phyloP scores from a whole-genome alignment of 30 jellyfish, hydroid and myxozoan genomes.

The Aurelia aurita complex sp. Pacific region DNA sequence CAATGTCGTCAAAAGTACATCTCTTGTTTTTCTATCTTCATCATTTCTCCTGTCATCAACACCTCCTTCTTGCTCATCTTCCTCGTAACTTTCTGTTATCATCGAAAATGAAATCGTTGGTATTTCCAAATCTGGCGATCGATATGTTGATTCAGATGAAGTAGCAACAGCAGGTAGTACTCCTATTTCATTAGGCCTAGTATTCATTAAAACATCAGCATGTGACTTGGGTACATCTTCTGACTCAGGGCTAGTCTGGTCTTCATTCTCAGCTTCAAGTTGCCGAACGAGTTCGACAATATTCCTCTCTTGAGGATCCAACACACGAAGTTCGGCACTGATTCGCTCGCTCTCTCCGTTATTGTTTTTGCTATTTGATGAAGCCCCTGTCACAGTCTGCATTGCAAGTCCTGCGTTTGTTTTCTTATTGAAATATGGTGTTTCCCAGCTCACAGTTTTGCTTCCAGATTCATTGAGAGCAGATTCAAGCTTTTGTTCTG shows the following conservation, averaged over 20 bases:
- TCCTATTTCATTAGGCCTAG: not conserved
- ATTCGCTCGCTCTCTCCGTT: slow-evolving; percentile 22
- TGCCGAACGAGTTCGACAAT: slow-evolving; percentile 56
- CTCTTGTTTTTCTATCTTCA: slow-evolving; percentile 12
- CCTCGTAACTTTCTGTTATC: slow-evolving; percentile 38
- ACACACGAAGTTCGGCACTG: slow-evolving; percentile 44
- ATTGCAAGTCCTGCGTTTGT: not conserved
- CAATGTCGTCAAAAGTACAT: slow-evolving; percentile 63
- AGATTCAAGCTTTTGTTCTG: not conserved
- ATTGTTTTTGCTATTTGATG: not conserved
- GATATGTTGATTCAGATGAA: not conserved
- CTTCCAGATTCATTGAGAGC: no score
- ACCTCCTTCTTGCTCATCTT: not conserved
- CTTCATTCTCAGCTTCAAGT: slow-evolving; percentile 50
- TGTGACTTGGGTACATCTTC: not conserved
- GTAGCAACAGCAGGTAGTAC: not conserved
- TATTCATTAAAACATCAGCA: not conserved
- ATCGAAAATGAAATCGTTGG: slow-evolving; percentile 53
- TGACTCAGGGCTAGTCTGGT: not conserved
- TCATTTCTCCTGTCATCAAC: not conserved
- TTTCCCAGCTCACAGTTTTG: not conserved
- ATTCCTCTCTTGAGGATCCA: slow-evolving; percentile 63
- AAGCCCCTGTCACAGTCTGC: not conserved
- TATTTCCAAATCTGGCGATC: slow-evolving; percentile 43
- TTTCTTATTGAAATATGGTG: not conserved